Evolutionary conservation across 2,113 vertebrate genomes (phyloP).

Genomic region (Loxodonta africana): DNA sequence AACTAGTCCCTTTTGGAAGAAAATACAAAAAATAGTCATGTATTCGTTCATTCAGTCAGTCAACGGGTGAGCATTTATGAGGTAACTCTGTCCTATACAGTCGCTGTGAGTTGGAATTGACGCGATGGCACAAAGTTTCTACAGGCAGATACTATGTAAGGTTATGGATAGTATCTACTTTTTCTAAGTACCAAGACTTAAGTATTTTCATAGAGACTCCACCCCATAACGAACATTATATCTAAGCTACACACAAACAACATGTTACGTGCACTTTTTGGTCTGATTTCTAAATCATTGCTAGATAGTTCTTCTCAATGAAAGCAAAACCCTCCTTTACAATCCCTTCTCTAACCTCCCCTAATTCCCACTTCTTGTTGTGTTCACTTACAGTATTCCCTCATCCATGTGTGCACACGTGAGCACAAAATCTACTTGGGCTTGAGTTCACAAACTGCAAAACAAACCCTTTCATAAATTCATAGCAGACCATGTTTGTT

Average conservation of each 20-base stretch:
- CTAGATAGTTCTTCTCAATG: constrained; percentile 8
- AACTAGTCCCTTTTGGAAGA: not conserved
- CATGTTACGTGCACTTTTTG: not conserved
- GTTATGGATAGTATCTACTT: not conserved
- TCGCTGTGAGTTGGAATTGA: too few relatives aligned
- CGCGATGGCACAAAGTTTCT: not conserved
- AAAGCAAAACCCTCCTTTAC: not conserved
- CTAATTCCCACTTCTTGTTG: not conserved
- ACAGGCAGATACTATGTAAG: too few relatives aligned
- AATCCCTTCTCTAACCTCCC: not conserved
- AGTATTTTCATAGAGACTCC: not conserved
- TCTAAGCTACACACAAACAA: not conserved
- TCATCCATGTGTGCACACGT: not conserved
- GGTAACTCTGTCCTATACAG: too few relatives aligned
- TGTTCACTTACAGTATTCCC: not conserved
- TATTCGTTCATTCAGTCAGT: not conserved
- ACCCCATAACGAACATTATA: not conserved
- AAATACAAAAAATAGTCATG: not conserved
- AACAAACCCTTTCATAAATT: not conserved
- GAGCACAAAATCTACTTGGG: not conserved
- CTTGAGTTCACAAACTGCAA: not conserved
- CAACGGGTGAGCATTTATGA: not conserved
- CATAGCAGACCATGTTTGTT: not conserved
- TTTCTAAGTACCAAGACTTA: not conserved
- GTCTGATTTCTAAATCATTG: constrained; percentile 40